Conservation (phyloP, 2,888 invertebrate genomes). For the Drosophila algonquin region DNA sequence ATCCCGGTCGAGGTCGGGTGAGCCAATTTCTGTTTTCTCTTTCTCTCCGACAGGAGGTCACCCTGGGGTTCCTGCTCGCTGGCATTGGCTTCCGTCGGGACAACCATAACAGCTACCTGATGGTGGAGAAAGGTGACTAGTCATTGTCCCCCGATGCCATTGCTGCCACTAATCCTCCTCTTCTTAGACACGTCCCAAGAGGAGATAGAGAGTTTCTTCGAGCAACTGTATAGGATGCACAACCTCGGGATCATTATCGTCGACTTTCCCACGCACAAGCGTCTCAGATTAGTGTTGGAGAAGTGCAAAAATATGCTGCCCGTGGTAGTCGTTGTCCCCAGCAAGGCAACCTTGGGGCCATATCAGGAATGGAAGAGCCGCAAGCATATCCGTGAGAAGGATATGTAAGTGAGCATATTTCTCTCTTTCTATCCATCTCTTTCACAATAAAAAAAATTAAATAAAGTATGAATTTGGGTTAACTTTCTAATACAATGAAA, state of each 20-base stretch:
- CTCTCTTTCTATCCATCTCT: background rate
- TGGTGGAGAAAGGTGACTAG: constrained; percentile 48
- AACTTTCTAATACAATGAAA: no score
- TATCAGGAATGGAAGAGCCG: constrained; percentile 60
- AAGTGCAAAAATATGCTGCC: constrained; percentile 48
- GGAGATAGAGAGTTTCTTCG: constrained; percentile 54
- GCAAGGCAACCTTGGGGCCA: constrained; percentile 37
- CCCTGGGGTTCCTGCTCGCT: constrained; percentile 55
- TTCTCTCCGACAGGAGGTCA: constrained; percentile 46
- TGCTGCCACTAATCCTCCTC: no score
- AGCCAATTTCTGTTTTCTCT: background rate
- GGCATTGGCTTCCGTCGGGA: constrained; percentile 60
- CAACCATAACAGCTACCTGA: constrained; percentile 52
- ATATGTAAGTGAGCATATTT: constrained; percentile 26
- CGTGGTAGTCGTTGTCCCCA: constrained; percentile 51
- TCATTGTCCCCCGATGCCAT: no score
- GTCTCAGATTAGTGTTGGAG: constrained; percentile 27
- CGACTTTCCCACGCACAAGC: constrained; percentile 48
- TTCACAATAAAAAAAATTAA: background rate
- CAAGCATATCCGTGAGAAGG: constrained; percentile 45
- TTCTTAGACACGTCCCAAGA: constrained; percentile 31
- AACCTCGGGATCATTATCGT: constrained; percentile 59
- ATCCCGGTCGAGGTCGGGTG: background rate
- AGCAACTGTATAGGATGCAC: constrained; percentile 18
- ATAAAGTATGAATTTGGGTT: background rate